A percentile compares a stretch with the other conserved stretches of the same genome.
These are phyloP conservation scores for Temnothorax nylanderi DNA, from an alignment of 1,140 invertebrate species.

Conservation along the genomic window DNA sequence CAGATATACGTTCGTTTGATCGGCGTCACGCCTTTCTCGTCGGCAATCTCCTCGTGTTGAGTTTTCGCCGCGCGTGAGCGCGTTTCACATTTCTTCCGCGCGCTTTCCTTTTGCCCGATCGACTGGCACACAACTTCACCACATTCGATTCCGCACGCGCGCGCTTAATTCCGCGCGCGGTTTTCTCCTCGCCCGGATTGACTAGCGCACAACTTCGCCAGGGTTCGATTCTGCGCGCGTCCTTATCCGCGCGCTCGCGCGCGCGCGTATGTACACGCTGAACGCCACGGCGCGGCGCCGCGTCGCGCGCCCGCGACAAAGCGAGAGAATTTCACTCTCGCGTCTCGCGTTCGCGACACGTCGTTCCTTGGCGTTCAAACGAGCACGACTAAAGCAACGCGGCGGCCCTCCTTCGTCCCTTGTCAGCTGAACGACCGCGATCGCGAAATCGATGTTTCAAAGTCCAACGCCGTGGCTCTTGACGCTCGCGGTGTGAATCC, in stretches of 20 bases:
- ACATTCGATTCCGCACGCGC: background rate
- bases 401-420: background rate
- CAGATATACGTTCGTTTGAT: background rate
- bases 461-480: background rate
- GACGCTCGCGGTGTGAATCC: background rate
- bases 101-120: slow-evolving; percentile 6
- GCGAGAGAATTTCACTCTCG: background rate
- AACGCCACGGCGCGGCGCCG: background rate
- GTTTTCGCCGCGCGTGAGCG: background rate
- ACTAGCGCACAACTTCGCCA: background rate
- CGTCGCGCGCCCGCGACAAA: background rate
- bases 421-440: background rate
- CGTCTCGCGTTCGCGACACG: background rate
- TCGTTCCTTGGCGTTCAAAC: background rate
- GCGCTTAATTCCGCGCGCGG: slow-evolving; percentile 13
- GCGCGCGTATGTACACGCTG: no score
- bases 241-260: no score
- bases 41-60: background rate
- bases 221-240: slow-evolving; percentile 21
- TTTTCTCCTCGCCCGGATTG: background rate
- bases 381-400: background rate
- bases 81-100: slow-evolving; percentile 23
- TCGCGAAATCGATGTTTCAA: background rate
- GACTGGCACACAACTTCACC: background rate
- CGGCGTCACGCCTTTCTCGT: background rate